Conservation (phyloP, 2,113 vertebrate genomes). For the Cyprinodon variegatus region DNA sequence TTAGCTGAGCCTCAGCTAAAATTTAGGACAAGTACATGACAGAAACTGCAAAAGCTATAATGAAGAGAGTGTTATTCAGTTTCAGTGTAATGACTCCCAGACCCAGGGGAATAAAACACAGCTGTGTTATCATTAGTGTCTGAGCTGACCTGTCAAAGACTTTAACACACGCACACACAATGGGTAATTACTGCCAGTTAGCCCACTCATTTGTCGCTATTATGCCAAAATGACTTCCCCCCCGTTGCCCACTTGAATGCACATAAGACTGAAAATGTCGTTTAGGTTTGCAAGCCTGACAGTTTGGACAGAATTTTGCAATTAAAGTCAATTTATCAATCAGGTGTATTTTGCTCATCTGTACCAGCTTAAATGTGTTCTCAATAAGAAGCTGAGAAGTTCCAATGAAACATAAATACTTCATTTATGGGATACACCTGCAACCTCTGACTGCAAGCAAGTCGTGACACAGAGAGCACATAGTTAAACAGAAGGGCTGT, state of each 20-base stretch:
- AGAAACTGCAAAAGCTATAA: constrained; percentile 23
- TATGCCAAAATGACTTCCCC: constrained; percentile 76
- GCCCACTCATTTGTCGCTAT: constrained; percentile 68
- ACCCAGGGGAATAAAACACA: constrained; percentile 55
- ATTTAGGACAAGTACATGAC: constrained; percentile 15
- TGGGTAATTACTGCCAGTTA: constrained; percentile 74
- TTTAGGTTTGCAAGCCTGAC: constrained; percentile 62
- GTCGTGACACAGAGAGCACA: background rate
- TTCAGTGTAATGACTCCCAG: constrained; percentile 63
- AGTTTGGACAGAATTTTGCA: constrained; percentile 50
- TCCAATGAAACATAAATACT: constrained; percentile 21
- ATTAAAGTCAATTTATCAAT: constrained; percentile 62
- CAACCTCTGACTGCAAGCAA: constrained; percentile 19
- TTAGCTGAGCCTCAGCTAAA: background rate
- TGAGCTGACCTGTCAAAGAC: constrained; percentile 57
- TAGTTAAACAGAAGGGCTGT: background rate
- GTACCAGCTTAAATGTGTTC: constrained; percentile 42
- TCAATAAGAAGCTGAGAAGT: constrained; percentile 33
- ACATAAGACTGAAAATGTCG: constrained; percentile 55
- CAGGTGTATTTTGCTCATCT: constrained; percentile 39
- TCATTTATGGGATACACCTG: constrained; percentile 37
- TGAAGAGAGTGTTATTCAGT: constrained; percentile 47
- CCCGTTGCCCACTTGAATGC: constrained; percentile 63
- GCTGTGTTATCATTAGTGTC: constrained; percentile 78
- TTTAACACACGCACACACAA: constrained; percentile 64